phyloP scores from a whole-genome alignment of 2,888 invertebrate species.

The Steinernema hermaphroditum region DNA sequence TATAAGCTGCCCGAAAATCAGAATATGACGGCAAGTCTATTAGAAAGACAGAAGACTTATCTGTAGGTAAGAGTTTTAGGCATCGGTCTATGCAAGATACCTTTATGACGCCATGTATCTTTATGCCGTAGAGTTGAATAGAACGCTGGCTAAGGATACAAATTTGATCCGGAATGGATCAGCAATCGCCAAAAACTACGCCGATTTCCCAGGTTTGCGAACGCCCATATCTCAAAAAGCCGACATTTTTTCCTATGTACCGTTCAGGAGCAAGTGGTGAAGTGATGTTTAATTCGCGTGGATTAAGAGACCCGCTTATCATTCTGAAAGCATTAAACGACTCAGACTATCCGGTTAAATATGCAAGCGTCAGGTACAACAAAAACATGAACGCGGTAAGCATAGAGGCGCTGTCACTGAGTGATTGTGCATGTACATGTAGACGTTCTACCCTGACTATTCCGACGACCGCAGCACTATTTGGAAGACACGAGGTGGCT shows the following conservation, averaged over 20 bases:
- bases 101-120: slow-evolving; percentile 32
- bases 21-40: background rate
- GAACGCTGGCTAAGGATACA: background rate
- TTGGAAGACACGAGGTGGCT: slow-evolving; percentile 36
- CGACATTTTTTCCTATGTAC: no score
- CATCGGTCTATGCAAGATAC: slow-evolving; percentile 8
- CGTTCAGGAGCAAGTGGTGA: background rate
- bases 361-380: background rate
- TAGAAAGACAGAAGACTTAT: no score
- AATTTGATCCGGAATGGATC: background rate
- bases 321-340: background rate
- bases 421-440: no score
- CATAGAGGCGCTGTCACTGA: no score
- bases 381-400: background rate
- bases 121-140: slow-evolving; percentile 13
- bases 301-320: background rate
- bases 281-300: background rate
- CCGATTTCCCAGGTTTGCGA: slow-evolving; percentile 1
- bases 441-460: slow-evolving; percentile 14
- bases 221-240: no score
- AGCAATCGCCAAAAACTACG: background rate
- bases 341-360: background rate
- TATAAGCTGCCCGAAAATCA: slow-evolving; percentile 6
- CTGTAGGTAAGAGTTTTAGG: slow-evolving; percentile 16
- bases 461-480: slow-evolving; percentile 28